A percentile compares a stretch with the other conserved stretches of the same genome.
phyloP scores from a whole-genome alignment of 2,113 vertebrate genomes.

The Haemorhous mexicanus region DNA sequence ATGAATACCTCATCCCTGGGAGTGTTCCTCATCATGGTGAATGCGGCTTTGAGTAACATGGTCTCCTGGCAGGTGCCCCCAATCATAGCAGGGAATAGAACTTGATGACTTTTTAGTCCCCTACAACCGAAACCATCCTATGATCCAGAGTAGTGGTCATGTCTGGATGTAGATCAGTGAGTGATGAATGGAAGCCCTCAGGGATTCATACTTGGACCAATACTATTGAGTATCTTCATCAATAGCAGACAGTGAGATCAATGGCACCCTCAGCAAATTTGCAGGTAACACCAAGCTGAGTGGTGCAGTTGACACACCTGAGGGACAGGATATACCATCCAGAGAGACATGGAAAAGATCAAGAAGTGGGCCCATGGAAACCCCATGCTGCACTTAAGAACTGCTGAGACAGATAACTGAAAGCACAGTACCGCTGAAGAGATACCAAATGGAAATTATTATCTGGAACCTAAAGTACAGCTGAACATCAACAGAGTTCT shows the following conservation, averaged over 20 bases:
- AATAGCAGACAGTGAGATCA: background rate
- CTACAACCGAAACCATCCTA: background rate
- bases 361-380: background rate
- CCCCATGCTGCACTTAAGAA: background rate
- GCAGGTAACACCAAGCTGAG: background rate
- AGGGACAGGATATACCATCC: background rate
- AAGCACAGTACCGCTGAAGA: background rate
- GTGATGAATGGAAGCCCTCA: fast-evolving
- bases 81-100: fast-evolving
- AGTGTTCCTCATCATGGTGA: background rate
- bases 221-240: background rate
- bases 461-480: background rate
- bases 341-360: background rate
- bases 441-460: background rate
- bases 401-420: background rate
- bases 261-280: background rate
- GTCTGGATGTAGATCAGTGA: background rate
- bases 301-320: fast-evolving
- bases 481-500: background rate
- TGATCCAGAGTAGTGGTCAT: background rate
- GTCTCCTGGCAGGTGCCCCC: background rate
- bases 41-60: background rate
- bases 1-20: background rate
- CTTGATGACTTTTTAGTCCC: background rate
- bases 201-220: background rate